These are phyloP conservation scores for Tenthredo distinguenda DNA, from an alignment of 2,888 invertebrate species.

Conservation along the genomic window DNA sequence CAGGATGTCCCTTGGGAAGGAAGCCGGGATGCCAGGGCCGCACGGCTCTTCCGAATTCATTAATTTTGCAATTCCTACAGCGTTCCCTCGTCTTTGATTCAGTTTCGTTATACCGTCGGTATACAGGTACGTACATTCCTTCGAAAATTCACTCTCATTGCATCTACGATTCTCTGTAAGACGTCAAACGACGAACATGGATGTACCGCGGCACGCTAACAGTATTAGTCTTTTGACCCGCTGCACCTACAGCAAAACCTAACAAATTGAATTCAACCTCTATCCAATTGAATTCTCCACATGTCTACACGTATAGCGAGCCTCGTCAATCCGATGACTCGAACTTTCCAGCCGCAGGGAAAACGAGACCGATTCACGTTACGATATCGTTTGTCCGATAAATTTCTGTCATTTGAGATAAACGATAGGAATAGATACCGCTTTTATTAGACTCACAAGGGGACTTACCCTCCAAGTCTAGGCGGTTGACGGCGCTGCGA, in stretches of 20 bases:
- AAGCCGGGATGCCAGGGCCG: slow-evolving; percentile 40
- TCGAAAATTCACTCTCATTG: slow-evolving; percentile 4
- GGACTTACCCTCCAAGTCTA: slow-evolving; percentile 28
- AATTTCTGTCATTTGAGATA: slow-evolving; percentile 50
- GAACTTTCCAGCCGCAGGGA: slow-evolving; percentile 11
- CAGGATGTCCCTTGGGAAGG: slow-evolving; percentile 47
- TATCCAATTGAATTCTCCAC: neutral
- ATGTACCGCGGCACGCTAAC: slow-evolving; percentile 55
- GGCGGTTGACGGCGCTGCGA: slow-evolving; percentile 27
- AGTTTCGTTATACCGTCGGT: neutral
- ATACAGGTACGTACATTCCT: slow-evolving; percentile 1
- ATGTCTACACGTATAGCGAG: neutral
- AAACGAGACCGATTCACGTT: slow-evolving; percentile 34
- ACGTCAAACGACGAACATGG: slow-evolving; percentile 39
- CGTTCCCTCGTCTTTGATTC: slow-evolving; percentile 27
- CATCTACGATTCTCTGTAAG: slow-evolving; percentile 31
- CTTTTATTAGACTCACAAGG: slow-evolving; percentile 47
- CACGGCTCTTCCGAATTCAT: slow-evolving; percentile 43
- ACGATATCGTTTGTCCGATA: slow-evolving; percentile 46
- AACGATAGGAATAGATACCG: slow-evolving; percentile 50
- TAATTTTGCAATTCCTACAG: slow-evolving; percentile 40
- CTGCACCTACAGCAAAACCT: slow-evolving; percentile 8
- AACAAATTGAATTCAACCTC: slow-evolving; percentile 18
- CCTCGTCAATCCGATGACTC: slow-evolving; percentile 36
- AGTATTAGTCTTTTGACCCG: neutral